Evolutionary conservation across 64 coral and sea anemone genomes (phyloP), one percentile per base, ranked within the genome.

Genomic region (Trachythela sp.): DNA sequence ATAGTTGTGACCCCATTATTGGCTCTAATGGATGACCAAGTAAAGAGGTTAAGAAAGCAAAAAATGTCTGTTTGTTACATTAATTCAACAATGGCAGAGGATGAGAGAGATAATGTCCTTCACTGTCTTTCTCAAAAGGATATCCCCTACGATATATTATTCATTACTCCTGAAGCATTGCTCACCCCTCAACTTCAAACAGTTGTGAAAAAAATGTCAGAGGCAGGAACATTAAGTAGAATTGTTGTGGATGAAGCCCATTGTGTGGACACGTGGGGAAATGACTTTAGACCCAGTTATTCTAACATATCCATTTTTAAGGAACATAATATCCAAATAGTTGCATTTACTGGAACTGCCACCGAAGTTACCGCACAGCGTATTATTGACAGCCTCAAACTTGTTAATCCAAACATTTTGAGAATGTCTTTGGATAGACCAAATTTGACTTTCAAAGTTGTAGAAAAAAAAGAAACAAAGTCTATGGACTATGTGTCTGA

Each of bases 21-120:
- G 83, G 83, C 83, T 20, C 36, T 84, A 35, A 84, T 84, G 83
- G 83, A 84, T 84, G 83, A 84, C 83, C 83, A 85, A 48, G 83
- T 85, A 11, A 40, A 29, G 43, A 38, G 83, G 40, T 48, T 85
- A n/a, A n/a, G 83, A 40, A 37, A 85, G 27, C 20, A 85, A 40
- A 48, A 27, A 45, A 48, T 18, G 18, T 85, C 17, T 85, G 36
- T 85, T 43, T 85, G 83, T 85, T 85, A 85, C 83, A 85, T 85
- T 27, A 85, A 85, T 37, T 85, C 83, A 85, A 85, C 20, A 43
- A 85, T 85, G 83, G 22, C n/a, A n/a, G n/a, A 26, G 40, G 43
- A 85, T 22, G 83, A 85, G 36, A 40, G 40, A 48, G 36, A 85
- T 43, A 37, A 40, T 39, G 35, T 85, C 11, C 10, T 85, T 29